Percentiles rank a stretch among this genome's conserved stretches.
phyloP scores from a whole-genome alignment of 2,797 vertebrate genomes.

The Gila robusta region DNA sequence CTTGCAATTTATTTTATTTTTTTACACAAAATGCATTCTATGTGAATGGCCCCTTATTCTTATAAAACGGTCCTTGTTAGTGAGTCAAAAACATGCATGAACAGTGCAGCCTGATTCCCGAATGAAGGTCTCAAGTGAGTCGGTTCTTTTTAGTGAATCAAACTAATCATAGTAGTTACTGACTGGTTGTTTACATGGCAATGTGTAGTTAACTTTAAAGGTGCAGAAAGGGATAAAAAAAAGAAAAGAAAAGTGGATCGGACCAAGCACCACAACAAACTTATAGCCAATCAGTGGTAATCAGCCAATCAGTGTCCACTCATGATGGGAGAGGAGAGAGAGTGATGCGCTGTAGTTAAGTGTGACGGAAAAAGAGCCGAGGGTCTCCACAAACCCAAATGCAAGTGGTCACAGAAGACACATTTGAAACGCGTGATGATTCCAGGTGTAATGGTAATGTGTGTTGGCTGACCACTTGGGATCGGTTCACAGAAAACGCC shows the following conservation, averaged over 20 bases:
- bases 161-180: not conserved
- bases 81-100: not conserved
- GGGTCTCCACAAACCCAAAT: too few relatives aligned
- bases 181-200: not conserved
- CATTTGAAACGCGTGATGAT: too few relatives aligned
- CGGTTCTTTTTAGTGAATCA: not conserved
- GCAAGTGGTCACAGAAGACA: too few relatives aligned
- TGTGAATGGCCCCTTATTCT: not conserved
- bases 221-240: too few relatives aligned
- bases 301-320: too few relatives aligned
- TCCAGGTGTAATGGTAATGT: too few relatives aligned
- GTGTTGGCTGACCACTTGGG: too few relatives aligned
- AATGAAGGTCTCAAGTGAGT: not conserved
- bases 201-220: not conserved
- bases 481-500: too few relatives aligned
- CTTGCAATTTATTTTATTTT: not conserved
- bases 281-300: not conserved
- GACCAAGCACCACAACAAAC: not conserved
- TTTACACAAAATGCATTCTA: not conserved
- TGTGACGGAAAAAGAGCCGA: too few relatives aligned
- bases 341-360: too few relatives aligned
- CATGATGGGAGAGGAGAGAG: too few relatives aligned
- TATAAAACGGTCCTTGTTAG: not conserved
- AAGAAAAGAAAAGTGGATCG: too few relatives aligned
- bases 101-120: not conserved